phyloP scores from a whole-genome alignment of 2,113 vertebrate genomes.

The Nibea albiflora region DNA sequence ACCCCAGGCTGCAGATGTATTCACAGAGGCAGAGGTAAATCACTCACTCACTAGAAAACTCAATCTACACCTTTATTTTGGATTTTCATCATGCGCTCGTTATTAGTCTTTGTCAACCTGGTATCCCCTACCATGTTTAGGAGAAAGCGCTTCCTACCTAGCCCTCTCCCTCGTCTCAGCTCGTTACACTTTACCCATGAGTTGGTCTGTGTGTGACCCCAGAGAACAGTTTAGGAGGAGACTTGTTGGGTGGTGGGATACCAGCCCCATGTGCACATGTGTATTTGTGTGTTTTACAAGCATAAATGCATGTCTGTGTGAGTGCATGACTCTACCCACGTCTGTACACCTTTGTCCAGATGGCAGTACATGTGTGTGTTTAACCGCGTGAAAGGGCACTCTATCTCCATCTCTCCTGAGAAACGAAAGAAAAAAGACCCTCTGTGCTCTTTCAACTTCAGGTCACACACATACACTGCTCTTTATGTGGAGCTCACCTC shows the following conservation, averaged over 20 bases:
- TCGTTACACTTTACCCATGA: slow-evolving; percentile 12
- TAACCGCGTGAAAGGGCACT: slow-evolving; percentile 62
- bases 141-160: neutral
- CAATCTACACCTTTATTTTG: slow-evolving; percentile 29
- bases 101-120: slow-evolving; percentile 20
- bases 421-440: slow-evolving; percentile 65
- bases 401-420: slow-evolving; percentile 52
- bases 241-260: slow-evolving; percentile 3
- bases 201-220: slow-evolving; percentile 15
- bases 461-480: slow-evolving; percentile 56
- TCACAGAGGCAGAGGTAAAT: slow-evolving; percentile 28
- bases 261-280: slow-evolving; percentile 8
- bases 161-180: neutral
- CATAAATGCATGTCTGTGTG: slow-evolving; percentile 31
- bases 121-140: neutral
- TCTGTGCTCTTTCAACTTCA: slow-evolving; percentile 67
- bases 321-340: slow-evolving; percentile 9
- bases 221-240: slow-evolving; percentile 12
- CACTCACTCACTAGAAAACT: slow-evolving; percentile 31
- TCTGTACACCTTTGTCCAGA: slow-evolving; percentile 43
- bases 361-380: slow-evolving; percentile 30
- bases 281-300: slow-evolving; percentile 26
- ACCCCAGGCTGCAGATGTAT: slow-evolving; percentile 14
- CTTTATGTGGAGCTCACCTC: slow-evolving; percentile 46
- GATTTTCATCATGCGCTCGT: slow-evolving; percentile 5